Evolutionary conservation across 2,797 vertebrate species (phyloP), one percentile per base, ranked within the genome.

Genomic region (Artibeus lituratus): DNA sequence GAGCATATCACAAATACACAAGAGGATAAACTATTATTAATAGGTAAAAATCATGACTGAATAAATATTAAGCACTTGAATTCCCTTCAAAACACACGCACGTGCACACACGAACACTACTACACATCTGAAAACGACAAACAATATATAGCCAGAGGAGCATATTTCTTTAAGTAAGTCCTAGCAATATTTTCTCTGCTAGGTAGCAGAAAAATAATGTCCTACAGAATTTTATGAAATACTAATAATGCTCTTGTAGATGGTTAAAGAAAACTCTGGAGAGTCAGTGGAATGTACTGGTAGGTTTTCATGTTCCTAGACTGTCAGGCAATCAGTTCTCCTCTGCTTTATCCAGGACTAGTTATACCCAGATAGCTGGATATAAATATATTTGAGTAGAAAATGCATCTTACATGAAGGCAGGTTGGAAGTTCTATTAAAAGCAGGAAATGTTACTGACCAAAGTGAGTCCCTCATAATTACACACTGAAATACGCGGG

Each of bases 81-180:
- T 11, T 29, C 1, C 24, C 10, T 19, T 69, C 44, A 44, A 57
- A 26, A 37, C 62, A 51, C 59, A 37, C 16, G 57, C 44, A 8
- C 44, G 9, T 10, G 35, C 62, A 49, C 26, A 14, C 7, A n/a
- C n/a, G n/a, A n/a, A 47, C 21, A 15, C 5, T 62, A 81, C 22
- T 90, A 78, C 29, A 4, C 19, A 59, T 53, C 42, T 84, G 24
- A 94, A 94, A 84, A 95, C 80, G 5, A 86, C 90, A 94, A 84
- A 11, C 12, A 67, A 59, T 72, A 26, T 70, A 42, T n/a, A 76
- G 3, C 29, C 39, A 8, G 35, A 74, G 6, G 78, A 53, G 42
- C 49, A 1, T 37, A 65, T n/a, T 62, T 88, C 32, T 51, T 91
- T 77, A 94, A 73, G 57, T 67, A 55, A 93, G 19, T 44, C 24